Conservation (phyloP, 2,113 vertebrate genomes). For the Pachypanchax playfairii region DNA sequence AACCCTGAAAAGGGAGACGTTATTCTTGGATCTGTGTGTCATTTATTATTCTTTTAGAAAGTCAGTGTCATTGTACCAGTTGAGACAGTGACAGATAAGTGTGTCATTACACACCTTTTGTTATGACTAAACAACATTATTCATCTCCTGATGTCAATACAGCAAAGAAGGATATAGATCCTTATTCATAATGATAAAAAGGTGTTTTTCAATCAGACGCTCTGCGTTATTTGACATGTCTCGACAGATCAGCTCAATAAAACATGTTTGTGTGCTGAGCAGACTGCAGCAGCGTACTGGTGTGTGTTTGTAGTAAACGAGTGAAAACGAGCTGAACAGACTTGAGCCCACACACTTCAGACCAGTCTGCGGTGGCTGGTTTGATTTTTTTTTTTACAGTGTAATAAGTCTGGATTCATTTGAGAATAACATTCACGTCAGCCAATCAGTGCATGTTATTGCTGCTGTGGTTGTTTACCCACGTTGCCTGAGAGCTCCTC, state of each 20-base stretch:
- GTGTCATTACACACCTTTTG: too few relatives aligned
- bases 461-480: constrained; percentile 19
- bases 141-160: too few relatives aligned
- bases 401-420: constrained; percentile 39
- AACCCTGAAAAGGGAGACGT: neutral
- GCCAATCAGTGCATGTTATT: constrained; percentile 48
- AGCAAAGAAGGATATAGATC: too few relatives aligned
- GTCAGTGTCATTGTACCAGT: too few relatives aligned
- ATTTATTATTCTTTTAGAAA: neutral
- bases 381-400: constrained; percentile 36
- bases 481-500: constrained; percentile 6
- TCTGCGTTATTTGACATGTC: too few relatives aligned
- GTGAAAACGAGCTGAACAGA: constrained; percentile 47
- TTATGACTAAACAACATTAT: too few relatives aligned
- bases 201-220: too few relatives aligned
- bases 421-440: constrained; percentile 38
- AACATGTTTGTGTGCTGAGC: too few relatives aligned
- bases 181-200: too few relatives aligned
- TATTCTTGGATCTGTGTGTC: neutral
- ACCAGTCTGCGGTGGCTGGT: too few relatives aligned
- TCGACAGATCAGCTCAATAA: too few relatives aligned
- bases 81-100: neutral
- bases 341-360: constrained; percentile 44
- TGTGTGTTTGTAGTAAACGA: constrained; percentile 39
- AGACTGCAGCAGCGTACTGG: too few relatives aligned